phyloP scores from a whole-genome alignment of 2,113 vertebrate species.

The Lagopus muta region DNA sequence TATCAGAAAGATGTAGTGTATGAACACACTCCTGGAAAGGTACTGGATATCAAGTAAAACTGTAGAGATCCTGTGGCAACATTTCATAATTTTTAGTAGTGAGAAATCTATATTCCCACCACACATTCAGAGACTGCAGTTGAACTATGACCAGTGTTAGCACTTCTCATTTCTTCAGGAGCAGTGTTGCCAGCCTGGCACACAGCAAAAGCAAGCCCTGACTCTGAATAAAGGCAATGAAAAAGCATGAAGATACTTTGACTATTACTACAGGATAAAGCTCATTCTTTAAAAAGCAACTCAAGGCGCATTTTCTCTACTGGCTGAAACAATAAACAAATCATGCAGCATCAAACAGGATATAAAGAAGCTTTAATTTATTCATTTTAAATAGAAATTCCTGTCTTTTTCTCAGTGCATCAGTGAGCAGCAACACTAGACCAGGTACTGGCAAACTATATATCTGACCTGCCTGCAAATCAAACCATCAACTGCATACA shows the following conservation, averaged over 20 bases:
- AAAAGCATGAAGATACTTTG: not conserved
- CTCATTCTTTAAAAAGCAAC: not conserved
- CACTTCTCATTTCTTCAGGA: not conserved
- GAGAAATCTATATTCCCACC: not conserved
- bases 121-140: not conserved
- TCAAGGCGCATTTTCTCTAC: not conserved
- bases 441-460: not conserved
- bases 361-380: not conserved
- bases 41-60: not conserved
- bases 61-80: not conserved
- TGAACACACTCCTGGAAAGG: not conserved
- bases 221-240: not conserved
- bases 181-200: rapidly evolving
- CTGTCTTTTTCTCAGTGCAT: not conserved
- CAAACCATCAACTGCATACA: not conserved
- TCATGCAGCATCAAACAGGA: not conserved
- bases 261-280: not conserved
- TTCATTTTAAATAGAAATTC: not conserved
- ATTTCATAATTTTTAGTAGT: not conserved
- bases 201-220: not conserved
- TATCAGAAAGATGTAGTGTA: not conserved
- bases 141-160: not conserved
- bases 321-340: not conserved
- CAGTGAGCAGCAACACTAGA: not conserved
- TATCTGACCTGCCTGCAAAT: not conserved